These are phyloP conservation scores for Thyatira batis DNA, from an alignment of 2,888 invertebrate genomes.

Conservation along the genomic window DNA sequence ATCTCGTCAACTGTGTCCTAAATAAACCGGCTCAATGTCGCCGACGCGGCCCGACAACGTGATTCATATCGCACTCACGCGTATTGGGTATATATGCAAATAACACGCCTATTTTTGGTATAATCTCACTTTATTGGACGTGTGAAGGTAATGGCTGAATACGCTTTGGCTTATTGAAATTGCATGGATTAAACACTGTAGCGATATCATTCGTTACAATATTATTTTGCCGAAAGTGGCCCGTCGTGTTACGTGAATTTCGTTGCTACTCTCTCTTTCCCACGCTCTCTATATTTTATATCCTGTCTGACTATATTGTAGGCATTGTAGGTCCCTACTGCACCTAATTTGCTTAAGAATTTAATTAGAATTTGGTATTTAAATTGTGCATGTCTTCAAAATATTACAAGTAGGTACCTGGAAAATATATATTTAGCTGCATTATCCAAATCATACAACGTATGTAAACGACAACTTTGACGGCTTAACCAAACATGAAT, in stretches of 20 bases:
- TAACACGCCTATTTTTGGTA: conserved; percentile 25
- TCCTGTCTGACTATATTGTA: not conserved
- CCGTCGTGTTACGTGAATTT: not conserved
- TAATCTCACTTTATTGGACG: conserved; percentile 16
- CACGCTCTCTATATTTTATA: not conserved
- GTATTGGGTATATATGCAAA: conserved; percentile 20
- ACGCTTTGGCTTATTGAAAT: conserved; percentile 2
- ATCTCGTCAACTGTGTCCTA: conserved; percentile 43
- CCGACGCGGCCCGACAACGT: conserved; percentile 14
- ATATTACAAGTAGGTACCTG: not conserved
- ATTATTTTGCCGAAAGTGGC: not conserved
- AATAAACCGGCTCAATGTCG: conserved; percentile 60
- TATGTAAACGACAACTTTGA: not conserved
- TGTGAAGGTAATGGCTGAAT: not conserved
- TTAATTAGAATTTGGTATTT: no score
- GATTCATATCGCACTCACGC: conserved; percentile 19
- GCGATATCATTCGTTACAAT: not conserved
- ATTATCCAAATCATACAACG: not conserved
- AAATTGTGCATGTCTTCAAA: no score
- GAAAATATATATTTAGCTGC: not conserved
- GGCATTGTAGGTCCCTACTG: not conserved
- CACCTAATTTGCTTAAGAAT: not conserved
- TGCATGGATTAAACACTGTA: not conserved
- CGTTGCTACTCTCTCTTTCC: not conserved
- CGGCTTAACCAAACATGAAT: not conserved